A percentile compares a stretch with the other conserved stretches of the same genome.
Conservation (phyloP, 2,113 vertebrate genomes). For the Tachysurus fulvidraco region DNA sequence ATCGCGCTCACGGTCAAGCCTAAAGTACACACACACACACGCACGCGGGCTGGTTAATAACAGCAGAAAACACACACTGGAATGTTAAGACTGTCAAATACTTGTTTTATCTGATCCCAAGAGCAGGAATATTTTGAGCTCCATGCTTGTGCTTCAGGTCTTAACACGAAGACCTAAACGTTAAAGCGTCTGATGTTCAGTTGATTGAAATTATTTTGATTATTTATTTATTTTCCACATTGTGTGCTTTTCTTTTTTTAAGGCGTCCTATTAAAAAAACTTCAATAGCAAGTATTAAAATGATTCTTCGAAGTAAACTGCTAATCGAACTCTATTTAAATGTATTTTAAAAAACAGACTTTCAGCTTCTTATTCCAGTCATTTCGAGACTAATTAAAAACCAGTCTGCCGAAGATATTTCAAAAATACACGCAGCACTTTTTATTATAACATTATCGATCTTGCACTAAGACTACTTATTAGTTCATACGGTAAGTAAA, state of each 20-base stretch:
- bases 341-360: background rate
- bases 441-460: no score
- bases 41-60: conserved; percentile 28
- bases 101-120: background rate
- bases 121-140: background rate
- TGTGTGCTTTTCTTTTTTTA: background rate
- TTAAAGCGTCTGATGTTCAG: background rate
- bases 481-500: background rate
- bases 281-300: background rate
- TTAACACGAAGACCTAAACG: background rate
- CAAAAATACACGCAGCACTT: no score
- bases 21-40: conserved; percentile 57
- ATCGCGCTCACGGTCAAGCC: conserved; percentile 97
- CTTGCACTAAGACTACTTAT: no score
- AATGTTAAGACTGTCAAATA: background rate
- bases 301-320: background rate
- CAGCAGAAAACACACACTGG: background rate
- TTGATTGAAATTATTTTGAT: background rate
- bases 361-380: background rate
- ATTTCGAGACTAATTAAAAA: background rate
- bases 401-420: no score
- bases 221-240: background rate
- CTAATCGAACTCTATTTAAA: background rate
- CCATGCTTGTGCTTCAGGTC: background rate
- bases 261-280: background rate